Evolutionary conservation across 2,113 vertebrate genomes (phyloP).

Genomic region (Ranitomeya imitator): DNA sequence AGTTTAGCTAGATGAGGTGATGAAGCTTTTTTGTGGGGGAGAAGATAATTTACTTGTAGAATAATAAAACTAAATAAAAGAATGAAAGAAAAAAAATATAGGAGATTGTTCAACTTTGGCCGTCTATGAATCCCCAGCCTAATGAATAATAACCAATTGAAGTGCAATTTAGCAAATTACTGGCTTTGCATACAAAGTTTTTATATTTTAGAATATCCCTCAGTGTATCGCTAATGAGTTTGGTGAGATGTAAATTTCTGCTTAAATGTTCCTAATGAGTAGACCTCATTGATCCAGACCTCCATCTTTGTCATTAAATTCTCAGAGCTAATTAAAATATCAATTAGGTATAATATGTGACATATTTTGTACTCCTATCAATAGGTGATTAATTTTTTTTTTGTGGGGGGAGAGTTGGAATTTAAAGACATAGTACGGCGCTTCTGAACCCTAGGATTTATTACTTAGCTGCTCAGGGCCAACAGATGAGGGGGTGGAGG

Average conservation of each 20-base stretch:
- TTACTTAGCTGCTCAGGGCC: too few relatives aligned
- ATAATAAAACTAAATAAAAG: neutral
- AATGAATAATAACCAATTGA: conserved; percentile 26
- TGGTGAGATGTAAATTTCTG: conserved; percentile 31
- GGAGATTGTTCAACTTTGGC: neutral
- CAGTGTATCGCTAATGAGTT: conserved; percentile 7
- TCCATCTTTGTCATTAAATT: neutral
- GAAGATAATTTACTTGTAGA: neutral
- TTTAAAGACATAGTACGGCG: neutral
- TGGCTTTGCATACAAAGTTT: conserved; percentile 15
- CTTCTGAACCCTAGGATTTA: too few relatives aligned
- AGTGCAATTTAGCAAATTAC: neutral
- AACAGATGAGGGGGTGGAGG: too few relatives aligned
- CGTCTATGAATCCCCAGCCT: neutral
- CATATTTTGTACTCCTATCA: neutral
- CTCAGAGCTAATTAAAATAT: conserved; percentile 17
- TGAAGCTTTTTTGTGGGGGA: neutral
- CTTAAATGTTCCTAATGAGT: conserved; percentile 13
- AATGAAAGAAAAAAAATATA: neutral
- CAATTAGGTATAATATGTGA: neutral
- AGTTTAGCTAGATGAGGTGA: too few relatives aligned
- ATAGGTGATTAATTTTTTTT: neutral
- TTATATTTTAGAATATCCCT: neutral
- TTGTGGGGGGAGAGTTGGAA: neutral
- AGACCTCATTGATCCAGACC: neutral